Base-by-base conservation (phyloP, 2,113 vertebrate species). In the Propithecus coquereli region DNA sequence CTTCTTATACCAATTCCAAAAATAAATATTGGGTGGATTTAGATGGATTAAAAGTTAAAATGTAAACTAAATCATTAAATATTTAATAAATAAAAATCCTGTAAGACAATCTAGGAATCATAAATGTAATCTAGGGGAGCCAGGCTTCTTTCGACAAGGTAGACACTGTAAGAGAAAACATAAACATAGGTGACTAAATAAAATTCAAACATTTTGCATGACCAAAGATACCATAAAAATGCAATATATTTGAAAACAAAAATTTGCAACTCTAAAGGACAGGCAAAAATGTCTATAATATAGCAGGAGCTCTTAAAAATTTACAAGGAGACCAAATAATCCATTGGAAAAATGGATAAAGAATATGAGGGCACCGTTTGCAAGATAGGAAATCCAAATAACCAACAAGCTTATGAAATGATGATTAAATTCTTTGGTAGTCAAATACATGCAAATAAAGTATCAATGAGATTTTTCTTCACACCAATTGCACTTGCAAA, bases 401-500 rank as follows among this genome's bases (percentile, higher is more conserved):
- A 43, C 16, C 34, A 93, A 37, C 4, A 54, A 65, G 2, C 8
- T 52, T 59, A 79, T 84, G 40, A 87, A 81, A 96, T 30, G 4
- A 40, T 37, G 18, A 47, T 73, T 30, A 11, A 43, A 94, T 92
- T 92, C 13, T 84, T 76, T 34, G 93, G 14, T 70, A 82, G 71
- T 81, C 23, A 91, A 93, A 87, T 50, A 57, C 94, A 83, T 83
- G 22, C 37, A 90, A 87, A 92, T 94, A 87, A 90, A 52, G 7
- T 37, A 54, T 52, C 32, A 79, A 23, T 45, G 70, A 74, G 23
- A 83, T 92, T 90, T 74, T 85, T 82, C 18, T 61, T 85, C 65
- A 47, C 1, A 71, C 3, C 8, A 90, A 45, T 12, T 94, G 9
- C 3, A 32, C 74, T 80, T 90, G 63, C 30, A 96, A 86, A 74